These are phyloP conservation scores for Odobenus rosmarus DNA, from an alignment of 2,113 vertebrate species.

Conservation along the genomic window DNA sequence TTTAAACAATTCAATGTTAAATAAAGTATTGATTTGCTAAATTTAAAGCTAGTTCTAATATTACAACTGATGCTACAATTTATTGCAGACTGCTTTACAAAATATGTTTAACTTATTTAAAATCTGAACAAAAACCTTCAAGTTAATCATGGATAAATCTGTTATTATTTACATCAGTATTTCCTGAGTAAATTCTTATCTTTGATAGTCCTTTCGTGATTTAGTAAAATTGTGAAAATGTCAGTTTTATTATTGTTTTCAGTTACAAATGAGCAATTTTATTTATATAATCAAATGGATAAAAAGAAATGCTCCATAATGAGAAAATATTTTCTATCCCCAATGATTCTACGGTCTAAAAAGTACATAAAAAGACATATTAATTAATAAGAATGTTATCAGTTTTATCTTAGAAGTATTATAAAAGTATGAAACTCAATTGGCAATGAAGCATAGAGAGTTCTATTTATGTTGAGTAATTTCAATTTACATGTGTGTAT, in stretches of 20 bases:
- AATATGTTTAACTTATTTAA: constrained; percentile 62
- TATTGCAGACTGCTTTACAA: constrained; percentile 41
- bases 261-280: constrained; percentile 51
- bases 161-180: constrained; percentile 55
- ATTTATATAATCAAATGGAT: constrained; percentile 16
- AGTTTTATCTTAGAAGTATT: constrained; percentile 31
- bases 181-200: constrained; percentile 58
- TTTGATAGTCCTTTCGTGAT: constrained; percentile 12
- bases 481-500: background rate
- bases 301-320: constrained; percentile 26
- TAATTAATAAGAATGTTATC: constrained; percentile 26
- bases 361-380: constrained; percentile 36
- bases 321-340: constrained; percentile 26
- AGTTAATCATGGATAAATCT: constrained; percentile 59
- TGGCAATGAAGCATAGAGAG: background rate
- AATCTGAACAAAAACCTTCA: constrained; percentile 60
- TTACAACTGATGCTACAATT: constrained; percentile 54
- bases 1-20: constrained; percentile 44
- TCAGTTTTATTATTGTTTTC: constrained; percentile 51
- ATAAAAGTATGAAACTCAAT: background rate
- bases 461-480: constrained; percentile 2
- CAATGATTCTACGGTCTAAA: constrained; percentile 48
- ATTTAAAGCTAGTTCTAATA: constrained; percentile 57
- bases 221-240: constrained; percentile 56
- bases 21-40: constrained; percentile 70